Base-by-base conservation (phyloP, 2,113 vertebrate species). In the Charadrius vociferus region DNA sequence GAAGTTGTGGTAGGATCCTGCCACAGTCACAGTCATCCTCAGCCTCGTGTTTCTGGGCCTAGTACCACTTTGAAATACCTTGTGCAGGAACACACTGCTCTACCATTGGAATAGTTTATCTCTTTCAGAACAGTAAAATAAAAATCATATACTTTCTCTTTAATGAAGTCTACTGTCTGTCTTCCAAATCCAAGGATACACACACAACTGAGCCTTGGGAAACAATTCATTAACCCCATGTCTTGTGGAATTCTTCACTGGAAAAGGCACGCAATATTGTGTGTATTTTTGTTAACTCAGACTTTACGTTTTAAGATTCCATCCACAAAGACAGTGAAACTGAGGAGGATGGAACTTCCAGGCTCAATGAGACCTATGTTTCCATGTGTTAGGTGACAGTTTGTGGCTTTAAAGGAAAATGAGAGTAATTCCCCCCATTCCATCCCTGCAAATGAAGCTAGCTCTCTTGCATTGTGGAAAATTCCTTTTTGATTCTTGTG, bases 1-100 rank as follows among this genome's bases (percentile, higher is more conserved):
- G 72, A 83, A 74, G 17, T 17, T 53, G 45, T 27, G 4, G 9
- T 12, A 43, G 30, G 55, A 59, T 59, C 22, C 30, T 34, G 29
- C 24, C 41, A 36, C 11, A 52, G 41, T 29, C 0, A 0, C 39
- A 16, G 19, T 43, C 6, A 7, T 53, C 36, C 18, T 56, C 65
- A 90, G 26, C 17, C 27, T 24, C 2, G 0, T 83, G 45, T 81
- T 61, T 71, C 59, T 81, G 36, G 22, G 36, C 3, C 15, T 72
- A 66, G 15, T 61, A 20, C 29, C 14, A 59, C 52, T 78, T 67
- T 39, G 29, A 58, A 86, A 39, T 36, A 52, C 6, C 11, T 91
- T 77, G 21, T 74, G 32, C 39, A 49, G 36, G 34, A 62, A 9
- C 16, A 52, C 45, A 45, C 45, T 16, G 45, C 30, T 58, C 9